These are phyloP conservation scores for Nowickia ferox DNA, from an alignment of 2,888 invertebrate species.

Conservation along the genomic window DNA sequence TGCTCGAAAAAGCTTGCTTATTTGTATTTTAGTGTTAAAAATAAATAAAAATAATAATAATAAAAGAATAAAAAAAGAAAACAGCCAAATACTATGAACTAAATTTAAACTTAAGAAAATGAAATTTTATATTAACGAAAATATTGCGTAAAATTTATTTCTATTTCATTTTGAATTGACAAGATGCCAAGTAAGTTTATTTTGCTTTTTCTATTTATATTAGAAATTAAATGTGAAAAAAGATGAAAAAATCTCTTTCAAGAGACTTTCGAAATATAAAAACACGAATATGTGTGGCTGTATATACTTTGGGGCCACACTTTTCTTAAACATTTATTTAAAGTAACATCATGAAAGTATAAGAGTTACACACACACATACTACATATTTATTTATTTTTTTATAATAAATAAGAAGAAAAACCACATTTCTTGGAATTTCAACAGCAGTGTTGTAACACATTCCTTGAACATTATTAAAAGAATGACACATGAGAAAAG, in stretches of 20 bases:
- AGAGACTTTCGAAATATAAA: conserved; percentile 30
- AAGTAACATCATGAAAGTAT: conserved; percentile 36
- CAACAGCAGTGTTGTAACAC: conserved; percentile 7
- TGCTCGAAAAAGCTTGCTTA: background rate
- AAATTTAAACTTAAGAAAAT: conserved; percentile 55
- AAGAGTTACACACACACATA: background rate
- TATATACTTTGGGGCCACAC: background rate
- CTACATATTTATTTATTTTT: background rate
- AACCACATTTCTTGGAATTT: conserved; percentile 20
- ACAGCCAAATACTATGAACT: conserved; percentile 47
- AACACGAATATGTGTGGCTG: background rate
- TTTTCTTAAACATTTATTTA: conserved; percentile 45
- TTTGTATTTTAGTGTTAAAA: background rate
- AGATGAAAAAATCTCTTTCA: conserved; percentile 12
- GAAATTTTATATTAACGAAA: conserved; percentile 49
- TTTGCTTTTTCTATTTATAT: conserved; percentile 20
- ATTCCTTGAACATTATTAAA: conserved; percentile 20
- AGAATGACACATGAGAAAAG: conserved; percentile 54
- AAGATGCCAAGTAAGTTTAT: conserved; percentile 52
- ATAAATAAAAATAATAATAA: background rate
- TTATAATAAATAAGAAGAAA: background rate
- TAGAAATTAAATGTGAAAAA: conserved; percentile 32
- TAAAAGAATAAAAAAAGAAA: background rate
- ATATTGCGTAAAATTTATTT: conserved; percentile 59
- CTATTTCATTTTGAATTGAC: conserved; percentile 48